Conservation (phyloP, 1,140 invertebrate species). For the Propsilocerus akamusi region DNA sequence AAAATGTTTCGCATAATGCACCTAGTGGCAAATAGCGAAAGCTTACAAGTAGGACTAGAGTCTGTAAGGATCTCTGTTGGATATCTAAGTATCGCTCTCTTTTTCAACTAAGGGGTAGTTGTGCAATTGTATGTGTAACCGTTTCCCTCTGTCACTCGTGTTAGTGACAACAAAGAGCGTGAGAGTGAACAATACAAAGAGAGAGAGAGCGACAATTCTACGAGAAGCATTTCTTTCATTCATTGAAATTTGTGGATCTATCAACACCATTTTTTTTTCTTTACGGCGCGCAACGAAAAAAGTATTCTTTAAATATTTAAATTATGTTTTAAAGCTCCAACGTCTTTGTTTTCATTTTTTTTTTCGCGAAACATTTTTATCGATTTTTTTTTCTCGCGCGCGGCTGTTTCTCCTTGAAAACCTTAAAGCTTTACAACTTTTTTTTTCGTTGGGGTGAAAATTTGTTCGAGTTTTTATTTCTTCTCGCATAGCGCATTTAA, state of each 20-base stretch:
- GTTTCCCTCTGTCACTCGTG: neutral
- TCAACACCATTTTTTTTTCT: constrained; percentile 1
- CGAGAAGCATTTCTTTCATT: neutral
- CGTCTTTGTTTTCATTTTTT: constrained; percentile 4
- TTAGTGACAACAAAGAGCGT: neutral
- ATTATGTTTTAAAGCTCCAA: constrained; percentile 3
- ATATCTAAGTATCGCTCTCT: no score
- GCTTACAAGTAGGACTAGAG: no score
- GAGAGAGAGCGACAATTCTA: neutral
- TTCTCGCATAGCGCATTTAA: neutral
- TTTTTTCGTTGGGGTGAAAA: neutral
- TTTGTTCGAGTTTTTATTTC: neutral
- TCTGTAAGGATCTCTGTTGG: no score
- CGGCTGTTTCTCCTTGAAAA: neutral
- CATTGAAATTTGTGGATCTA: neutral
- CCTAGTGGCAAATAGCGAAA: no score
- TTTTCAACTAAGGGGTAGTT: no score
- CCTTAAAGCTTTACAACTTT: neutral
- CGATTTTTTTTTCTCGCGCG: neutral
- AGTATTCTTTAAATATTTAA: constrained; percentile 4
- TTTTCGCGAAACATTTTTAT: constrained; percentile 3
- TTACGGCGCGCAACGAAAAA: neutral
- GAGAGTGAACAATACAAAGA: neutral
- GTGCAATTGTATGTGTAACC: no score
- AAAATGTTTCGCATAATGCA: no score